Evolutionary conservation across 2,797 vertebrate genomes (phyloP), one percentile per base, ranked within the genome.

Genomic region (Menidia menidia): DNA sequence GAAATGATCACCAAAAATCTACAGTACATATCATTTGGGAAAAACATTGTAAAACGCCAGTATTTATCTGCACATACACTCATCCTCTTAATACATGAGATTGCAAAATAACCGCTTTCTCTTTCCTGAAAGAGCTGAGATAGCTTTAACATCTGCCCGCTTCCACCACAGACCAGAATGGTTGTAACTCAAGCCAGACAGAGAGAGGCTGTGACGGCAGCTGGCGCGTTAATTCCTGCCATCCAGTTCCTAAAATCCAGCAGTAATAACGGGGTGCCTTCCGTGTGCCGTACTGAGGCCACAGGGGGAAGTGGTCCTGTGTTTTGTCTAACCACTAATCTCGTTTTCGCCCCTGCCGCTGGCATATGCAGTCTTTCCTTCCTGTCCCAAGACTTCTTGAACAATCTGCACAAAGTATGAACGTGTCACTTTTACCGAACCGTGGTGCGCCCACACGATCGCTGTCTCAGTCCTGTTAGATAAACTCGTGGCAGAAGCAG

Each of bases 251-350:
- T 86, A 68, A 53, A 77, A 80, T 76, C 42, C 58, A 77, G 69
- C 71, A 43, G 67, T 84, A 84, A 85, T 87, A 82, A 87, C 64
- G 56, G 80, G 79, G 68, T 65, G 58, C 53, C 61, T 73, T 79
- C 75, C 58, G 58, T 44, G 73, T 42, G 48, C 60, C 32, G 62
- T 19, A 64, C 59, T 14, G 44, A 64, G 75, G 71, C 69, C 11
- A 51, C 4, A 10, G 60, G 55, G 48, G 67, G 68, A 67, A 78
- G 70, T 52, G 60, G 50, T 69, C 30, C 62, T 65, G 71, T 84
- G 80, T 90, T 88, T 88, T 84, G 88, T 88, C 82, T 84, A 79
- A 59, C 41, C 58, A 62, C 73, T 83, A 84, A 86, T 89, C 84
- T 83, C 80, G 76, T 81, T 84, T 86, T 80, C 3, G 14, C 51